These are phyloP conservation scores for Euphydryas editha DNA, from an alignment of 2,888 invertebrate species.

Conservation along the genomic window DNA sequence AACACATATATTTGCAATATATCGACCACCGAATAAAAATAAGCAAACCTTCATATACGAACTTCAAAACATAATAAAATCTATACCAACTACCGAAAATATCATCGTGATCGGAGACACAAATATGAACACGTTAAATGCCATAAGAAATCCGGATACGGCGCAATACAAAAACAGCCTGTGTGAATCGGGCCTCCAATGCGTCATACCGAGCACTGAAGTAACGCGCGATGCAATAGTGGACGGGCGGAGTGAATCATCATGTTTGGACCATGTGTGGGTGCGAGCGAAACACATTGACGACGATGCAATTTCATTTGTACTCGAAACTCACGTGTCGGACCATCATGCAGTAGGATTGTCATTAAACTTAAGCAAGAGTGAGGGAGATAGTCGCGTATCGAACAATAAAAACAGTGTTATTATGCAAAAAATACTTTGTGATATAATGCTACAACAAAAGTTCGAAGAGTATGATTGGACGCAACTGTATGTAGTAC, in stretches of 20 bases:
- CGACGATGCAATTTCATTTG: not conserved
- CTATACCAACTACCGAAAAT: not conserved
- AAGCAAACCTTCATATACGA: slow-evolving; percentile 15
- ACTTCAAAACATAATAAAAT: not conserved
- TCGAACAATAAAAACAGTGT: slow-evolving; percentile 20
- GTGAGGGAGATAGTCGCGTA: not conserved
- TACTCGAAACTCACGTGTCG: slow-evolving; percentile 13
- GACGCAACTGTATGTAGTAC: slow-evolving; percentile 1
- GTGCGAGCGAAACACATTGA: slow-evolving; percentile 17
- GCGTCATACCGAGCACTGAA: slow-evolving; percentile 14
- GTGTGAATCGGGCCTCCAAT: slow-evolving; percentile 19
- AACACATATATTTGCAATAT: slow-evolving; percentile 24
- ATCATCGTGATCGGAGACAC: slow-evolving; percentile 17
- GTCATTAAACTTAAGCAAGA: not conserved
- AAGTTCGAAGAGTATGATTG: slow-evolving; percentile 26
- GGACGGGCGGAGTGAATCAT: not conserved
- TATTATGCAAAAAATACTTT: too few species aligned
- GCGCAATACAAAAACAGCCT: slow-evolving; percentile 15
- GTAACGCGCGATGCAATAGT: slow-evolving; percentile 23
- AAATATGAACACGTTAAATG: slow-evolving; percentile 9
- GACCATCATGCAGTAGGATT: slow-evolving; percentile 21
- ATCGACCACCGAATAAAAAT: slow-evolving; percentile 20
- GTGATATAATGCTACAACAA: slow-evolving; percentile 15
- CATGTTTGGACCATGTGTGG: slow-evolving; percentile 21
- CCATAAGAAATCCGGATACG: not conserved